phyloP scores from a whole-genome alignment of 2,113 vertebrate genomes.

The Dolichotis patagonum region DNA sequence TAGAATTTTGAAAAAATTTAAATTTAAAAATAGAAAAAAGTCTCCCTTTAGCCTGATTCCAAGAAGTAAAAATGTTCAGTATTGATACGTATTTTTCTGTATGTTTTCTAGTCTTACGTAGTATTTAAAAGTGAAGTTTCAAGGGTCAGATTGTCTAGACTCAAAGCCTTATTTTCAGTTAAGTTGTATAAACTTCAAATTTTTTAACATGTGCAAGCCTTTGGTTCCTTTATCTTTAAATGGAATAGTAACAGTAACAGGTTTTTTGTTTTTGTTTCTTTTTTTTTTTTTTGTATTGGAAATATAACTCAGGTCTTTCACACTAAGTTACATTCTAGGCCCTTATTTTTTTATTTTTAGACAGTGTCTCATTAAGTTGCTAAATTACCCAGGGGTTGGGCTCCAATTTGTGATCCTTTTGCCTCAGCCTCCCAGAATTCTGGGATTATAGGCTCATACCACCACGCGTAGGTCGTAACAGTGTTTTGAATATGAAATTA shows the following conservation, averaged over 20 bases:
- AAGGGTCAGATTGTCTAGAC: background rate
- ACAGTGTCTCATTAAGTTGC: background rate
- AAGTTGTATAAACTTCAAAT: background rate
- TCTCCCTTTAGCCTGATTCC: background rate
- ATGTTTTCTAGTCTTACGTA: background rate
- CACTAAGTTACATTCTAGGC: background rate
- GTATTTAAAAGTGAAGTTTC: background rate
- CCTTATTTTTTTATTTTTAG: background rate
- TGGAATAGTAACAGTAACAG: background rate
- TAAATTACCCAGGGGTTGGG: background rate
- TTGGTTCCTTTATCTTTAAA: conserved; percentile 1
- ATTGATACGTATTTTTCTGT: background rate
- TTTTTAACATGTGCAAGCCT: background rate
- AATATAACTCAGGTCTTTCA: background rate
- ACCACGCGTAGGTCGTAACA: background rate
- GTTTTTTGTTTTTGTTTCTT: no score
- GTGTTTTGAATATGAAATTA: background rate
- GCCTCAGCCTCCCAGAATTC: background rate
- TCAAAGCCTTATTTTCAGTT: background rate
- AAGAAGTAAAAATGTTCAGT: background rate
- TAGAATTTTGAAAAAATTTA: background rate
- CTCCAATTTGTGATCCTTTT: background rate
- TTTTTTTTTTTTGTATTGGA: background rate
- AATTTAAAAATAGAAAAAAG: background rate
- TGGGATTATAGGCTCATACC: background rate